Conservation (phyloP, 53 echinoderm and acorn worm species). For the Patiria pectinifera region DNA sequence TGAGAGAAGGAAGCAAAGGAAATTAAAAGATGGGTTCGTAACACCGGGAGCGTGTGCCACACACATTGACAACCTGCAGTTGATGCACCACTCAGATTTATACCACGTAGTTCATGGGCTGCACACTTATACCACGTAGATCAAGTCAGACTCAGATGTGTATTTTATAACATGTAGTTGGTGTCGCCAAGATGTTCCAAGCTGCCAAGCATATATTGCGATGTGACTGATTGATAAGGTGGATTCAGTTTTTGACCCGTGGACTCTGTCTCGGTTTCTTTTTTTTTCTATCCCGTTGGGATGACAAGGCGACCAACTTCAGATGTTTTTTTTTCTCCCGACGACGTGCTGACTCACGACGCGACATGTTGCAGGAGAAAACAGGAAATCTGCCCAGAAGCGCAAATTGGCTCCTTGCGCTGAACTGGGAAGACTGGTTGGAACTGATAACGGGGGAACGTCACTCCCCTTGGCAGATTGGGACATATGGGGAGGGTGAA, state of each 20-base stretch:
- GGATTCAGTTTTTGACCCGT: background rate
- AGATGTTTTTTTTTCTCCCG: background rate
- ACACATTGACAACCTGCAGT: conserved; percentile 37
- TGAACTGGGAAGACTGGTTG: conserved; percentile 19
- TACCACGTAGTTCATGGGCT: background rate
- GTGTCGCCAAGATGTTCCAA: background rate
- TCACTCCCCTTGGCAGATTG: background rate
- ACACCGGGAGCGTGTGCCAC: background rate
- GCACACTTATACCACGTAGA: background rate
- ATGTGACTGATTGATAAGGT: background rate
- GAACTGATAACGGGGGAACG: conserved; percentile 7
- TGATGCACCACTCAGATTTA: background rate
- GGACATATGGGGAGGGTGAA: conserved; percentile 1
- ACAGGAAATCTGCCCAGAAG: conserved; percentile 54
- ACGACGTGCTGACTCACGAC: conserved; percentile 32
- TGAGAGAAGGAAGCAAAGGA: conserved; percentile 27
- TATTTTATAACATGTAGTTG: background rate
- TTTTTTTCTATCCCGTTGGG: background rate
- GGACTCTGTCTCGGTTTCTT: background rate
- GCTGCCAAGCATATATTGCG: background rate
- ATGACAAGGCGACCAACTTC: background rate
- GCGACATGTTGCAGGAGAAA: conserved; percentile 20
- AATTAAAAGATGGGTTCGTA: conserved; percentile 21
- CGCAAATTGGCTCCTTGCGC: conserved; percentile 45
- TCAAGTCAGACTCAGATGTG: background rate